Conservation (phyloP, 2,888 invertebrate species). For the Watsonalla binaria region DNA sequence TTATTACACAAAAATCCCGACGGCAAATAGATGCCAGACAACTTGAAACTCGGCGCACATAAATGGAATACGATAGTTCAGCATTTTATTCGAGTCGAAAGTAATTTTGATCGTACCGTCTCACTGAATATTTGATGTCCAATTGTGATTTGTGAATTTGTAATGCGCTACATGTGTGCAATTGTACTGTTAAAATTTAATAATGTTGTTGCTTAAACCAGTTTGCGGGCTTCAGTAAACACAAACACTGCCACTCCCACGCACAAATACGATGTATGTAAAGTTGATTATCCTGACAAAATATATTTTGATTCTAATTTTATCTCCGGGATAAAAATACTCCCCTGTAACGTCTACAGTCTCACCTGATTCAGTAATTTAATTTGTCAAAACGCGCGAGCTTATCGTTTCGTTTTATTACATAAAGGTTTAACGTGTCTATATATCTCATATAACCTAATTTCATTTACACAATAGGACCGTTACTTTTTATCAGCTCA, state of each 20-base stretch:
- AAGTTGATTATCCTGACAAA: neutral
- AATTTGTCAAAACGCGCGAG: constrained; percentile 41
- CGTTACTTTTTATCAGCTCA: constrained; percentile 12
- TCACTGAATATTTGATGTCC: no score
- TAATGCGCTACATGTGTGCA: no score
- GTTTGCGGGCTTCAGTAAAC: no score
- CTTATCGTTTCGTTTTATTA: constrained; percentile 37
- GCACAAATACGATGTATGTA: neutral
- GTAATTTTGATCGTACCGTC: neutral
- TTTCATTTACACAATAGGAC: constrained; percentile 30
- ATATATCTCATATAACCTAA: constrained; percentile 24
- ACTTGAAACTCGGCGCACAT: neutral
- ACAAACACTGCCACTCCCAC: neutral
- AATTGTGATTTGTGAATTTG: no score
- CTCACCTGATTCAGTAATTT: constrained; percentile 39
- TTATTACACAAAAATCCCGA: constrained; percentile 8
- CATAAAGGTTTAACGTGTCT: constrained; percentile 28
- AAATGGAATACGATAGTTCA: constrained; percentile 1
- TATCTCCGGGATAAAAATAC: neutral
- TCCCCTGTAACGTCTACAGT: constrained; percentile 3
- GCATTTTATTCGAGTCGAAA: neutral
- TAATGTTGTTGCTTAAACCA: no score
- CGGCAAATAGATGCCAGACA: constrained; percentile 1
- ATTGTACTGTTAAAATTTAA: no score
- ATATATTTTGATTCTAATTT: constrained; percentile 1